Percentiles rank a stretch among this genome's conserved stretches.
These are phyloP conservation scores for Hydra vulgaris DNA, from an alignment of 30 jellyfish, hydroid and myxozoan species.

Conservation along the genomic window DNA sequence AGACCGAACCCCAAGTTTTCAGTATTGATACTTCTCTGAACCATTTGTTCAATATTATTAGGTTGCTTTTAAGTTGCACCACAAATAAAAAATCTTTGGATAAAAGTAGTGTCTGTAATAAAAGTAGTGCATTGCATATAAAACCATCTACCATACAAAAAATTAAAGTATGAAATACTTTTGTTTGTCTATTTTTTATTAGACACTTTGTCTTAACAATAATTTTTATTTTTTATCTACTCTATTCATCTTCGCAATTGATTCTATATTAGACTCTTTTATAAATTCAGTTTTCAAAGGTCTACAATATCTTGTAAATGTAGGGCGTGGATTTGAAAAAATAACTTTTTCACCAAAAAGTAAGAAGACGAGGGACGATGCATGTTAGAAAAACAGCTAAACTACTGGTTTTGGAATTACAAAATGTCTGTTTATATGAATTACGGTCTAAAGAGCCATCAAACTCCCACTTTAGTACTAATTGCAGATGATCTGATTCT, in stretches of 20 bases:
- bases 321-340: neutral
- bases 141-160: neutral
- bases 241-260: neutral
- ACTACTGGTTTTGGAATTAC: neutral
- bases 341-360: neutral
- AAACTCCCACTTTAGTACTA: neutral
- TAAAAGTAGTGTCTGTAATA: neutral
- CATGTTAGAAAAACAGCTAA: neutral
- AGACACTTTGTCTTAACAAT: neutral
- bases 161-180: neutral
- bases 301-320: neutral
- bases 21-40: neutral
- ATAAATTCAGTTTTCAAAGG: neutral
- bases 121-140: neutral
- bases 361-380: neutral
- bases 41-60: neutral
- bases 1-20: neutral
- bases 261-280: neutral
- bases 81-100: neutral
- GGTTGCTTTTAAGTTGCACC: neutral
- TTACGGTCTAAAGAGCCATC: neutral
- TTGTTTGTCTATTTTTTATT: neutral
- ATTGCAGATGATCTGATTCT: neutral
- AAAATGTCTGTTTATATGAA: neutral
- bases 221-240: neutral